Evolutionary conservation across 2,113 vertebrate species (phyloP).

Genomic region (Athene noctua): DNA sequence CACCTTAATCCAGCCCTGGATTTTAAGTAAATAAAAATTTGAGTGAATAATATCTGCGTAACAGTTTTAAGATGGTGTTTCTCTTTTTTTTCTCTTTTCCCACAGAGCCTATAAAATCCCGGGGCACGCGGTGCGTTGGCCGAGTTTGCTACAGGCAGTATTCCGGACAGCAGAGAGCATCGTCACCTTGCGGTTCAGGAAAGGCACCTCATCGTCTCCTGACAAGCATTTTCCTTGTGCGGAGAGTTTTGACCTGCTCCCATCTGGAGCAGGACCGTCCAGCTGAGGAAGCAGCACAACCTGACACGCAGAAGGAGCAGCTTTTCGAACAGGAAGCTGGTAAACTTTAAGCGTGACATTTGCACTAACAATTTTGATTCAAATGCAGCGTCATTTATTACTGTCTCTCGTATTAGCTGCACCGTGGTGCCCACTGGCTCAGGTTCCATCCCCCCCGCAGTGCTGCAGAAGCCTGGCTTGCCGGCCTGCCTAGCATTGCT

Average conservation of each 20-base stretch:
- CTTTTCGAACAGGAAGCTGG: not conserved
- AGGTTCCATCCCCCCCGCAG: not conserved
- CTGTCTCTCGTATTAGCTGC: not conserved
- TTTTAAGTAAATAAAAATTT: not conserved
- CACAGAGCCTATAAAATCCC: rapidly evolving
- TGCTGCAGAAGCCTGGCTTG: not conserved
- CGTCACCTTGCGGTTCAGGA: rapidly evolving
- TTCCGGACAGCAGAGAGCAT: rapidly evolving
- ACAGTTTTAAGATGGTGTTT: too few relatives aligned
- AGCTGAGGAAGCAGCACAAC: not conserved
- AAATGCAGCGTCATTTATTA: not conserved
- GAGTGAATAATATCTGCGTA: not conserved
- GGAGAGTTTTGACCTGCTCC: not conserved
- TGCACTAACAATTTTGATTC: not conserved
- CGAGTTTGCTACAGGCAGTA: rapidly evolving
- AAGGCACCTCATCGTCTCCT: rapidly evolving
- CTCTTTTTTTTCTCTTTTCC: not conserved
- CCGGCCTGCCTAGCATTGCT: slow-evolving; percentile 28
- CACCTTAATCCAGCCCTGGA: not conserved
- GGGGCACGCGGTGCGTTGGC: not conserved
- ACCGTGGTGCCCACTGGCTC: not conserved
- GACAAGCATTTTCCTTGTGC: rapidly evolving
- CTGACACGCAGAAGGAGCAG: not conserved
- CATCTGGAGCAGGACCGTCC: not conserved
- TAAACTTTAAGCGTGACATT: not conserved